Evolutionary conservation across 2,797 vertebrate genomes (phyloP), one percentile per base, ranked within the genome.

Genomic region (Amblyopsis hoosieri): DNA sequence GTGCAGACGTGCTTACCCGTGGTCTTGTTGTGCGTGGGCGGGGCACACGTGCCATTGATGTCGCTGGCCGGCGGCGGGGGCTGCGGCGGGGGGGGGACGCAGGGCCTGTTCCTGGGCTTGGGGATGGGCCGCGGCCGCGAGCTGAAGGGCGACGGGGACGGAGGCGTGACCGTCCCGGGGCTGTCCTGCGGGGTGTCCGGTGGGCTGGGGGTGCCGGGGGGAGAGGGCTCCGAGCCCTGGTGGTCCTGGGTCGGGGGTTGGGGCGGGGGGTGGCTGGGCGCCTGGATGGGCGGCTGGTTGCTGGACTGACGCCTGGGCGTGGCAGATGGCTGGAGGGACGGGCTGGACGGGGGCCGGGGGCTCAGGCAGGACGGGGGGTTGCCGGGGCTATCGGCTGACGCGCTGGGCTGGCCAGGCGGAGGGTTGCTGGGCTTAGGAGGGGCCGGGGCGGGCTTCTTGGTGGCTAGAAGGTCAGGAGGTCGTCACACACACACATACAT

Each of bases 361-460:
- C 91, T 90, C 47, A 94, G 81, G 52, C 92, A 84, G 4, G 57
- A 47, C 5, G 29, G 45, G 47, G 90, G 64, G 76, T 86, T 84
- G 3, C 82, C 78, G 19, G 92, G 91, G 76, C 77, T 89, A 52
- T 84, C 23, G 3, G 23, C 23, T 23, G 23, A 23, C 23, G 23
- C 23, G 23, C 23, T 90, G 0, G 92, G 92, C 76, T 97, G 96
- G 60, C 91, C 87, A 0, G 95, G 94, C 0, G 94, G 95, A 1
- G 93, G 94, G 88, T 95, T 96, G 52, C 90, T 87, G 3, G 97
- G 97, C 66, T 98, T 98, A 0, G 98, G 97, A n/a, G 98, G 97
- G 1, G 98, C 94, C 0, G 97, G 98, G 0, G 98, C 97, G 1
- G 96, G 97, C 75, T 99, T 99, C 78, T 99, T 99, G 75, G 94